phyloP scores from a whole-genome alignment of 2,797 vertebrate genomes.

The Hydrophis major region DNA sequence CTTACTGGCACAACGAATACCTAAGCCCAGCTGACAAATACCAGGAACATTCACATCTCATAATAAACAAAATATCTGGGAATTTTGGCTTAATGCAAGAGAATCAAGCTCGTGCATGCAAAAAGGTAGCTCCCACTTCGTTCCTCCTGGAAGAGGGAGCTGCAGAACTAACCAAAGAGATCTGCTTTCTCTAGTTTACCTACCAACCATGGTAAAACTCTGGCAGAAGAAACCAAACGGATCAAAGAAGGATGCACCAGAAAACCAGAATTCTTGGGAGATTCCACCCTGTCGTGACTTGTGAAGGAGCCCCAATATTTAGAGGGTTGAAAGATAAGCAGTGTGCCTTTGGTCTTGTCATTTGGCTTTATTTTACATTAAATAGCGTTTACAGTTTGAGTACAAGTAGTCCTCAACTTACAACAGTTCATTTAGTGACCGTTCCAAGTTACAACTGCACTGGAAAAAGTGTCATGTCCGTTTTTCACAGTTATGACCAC shows the following conservation, averaged over 20 bases:
- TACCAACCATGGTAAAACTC: background rate
- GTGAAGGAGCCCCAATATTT: background rate
- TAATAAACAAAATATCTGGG: background rate
- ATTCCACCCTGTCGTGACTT: background rate
- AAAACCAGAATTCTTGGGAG: background rate
- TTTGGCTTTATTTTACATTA: background rate
- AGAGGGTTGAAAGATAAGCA: background rate
- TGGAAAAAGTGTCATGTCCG: too few species aligned
- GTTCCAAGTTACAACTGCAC: too few species aligned
- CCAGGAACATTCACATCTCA: background rate
- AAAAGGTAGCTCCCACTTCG: background rate
- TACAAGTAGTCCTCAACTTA: too few species aligned
- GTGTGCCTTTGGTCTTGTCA: too few species aligned
- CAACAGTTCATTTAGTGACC: too few species aligned
- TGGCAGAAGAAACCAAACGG: background rate
- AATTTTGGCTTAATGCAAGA: background rate
- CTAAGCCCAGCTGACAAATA: background rate
- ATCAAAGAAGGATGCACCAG: background rate
- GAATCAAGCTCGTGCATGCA: background rate
- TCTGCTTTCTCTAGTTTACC: background rate
- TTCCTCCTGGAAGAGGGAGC: background rate
- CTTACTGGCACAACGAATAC: background rate
- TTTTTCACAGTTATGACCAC: too few species aligned
- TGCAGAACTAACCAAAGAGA: background rate
- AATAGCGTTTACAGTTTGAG: background rate